Base-by-base conservation (phyloP, 2,888 invertebrate genomes). In the Tetranychus piercei region DNA sequence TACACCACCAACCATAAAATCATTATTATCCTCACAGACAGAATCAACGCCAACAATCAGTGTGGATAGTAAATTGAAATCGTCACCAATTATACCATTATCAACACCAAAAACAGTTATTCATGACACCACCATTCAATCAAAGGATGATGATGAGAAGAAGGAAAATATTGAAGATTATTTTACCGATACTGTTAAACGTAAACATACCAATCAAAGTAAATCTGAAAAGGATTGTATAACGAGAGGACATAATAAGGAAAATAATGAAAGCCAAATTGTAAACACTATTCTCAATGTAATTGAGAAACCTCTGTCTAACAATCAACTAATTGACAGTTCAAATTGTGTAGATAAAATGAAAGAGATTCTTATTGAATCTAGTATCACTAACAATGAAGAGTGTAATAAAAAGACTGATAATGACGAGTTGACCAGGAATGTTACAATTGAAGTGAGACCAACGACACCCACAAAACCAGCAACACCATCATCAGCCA, bases 191-290 rank as follows among this genome's bases (percentile, higher is more conserved):
- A 15, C 55, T 9, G 55, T 55, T 55, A 9, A 55, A 55, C 55
- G 15, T 55, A 55, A 55, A 15, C 11, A 55, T 7, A 55, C 1
- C 55, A 15, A 15, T 55, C 3, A 55, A 15, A 15, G 55, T 55
- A 15, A 55, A 15, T 15, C 9, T 3, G 55, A 15, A 55, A 55
- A 55, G 15, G 15, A 9, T 55, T 9, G 15, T 15, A 55, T 55
- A 34, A 3, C 34, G 34, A 34, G 34, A 34, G 34, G 34, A 34
- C 34, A 34, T 20, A 43, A 23, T 69, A 23, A 23, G 69, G 69
- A 65, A 66, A 20, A 23, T 55, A 11, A 70, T n/a, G 11, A 74
- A 70, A 71, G 65, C 43, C 71, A 20, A 34, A 22, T 44, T 44
- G 20, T 22, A 23, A 44, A 64, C 73, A 55, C 18, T 20, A 18